Base-by-base conservation (phyloP, 2,888 invertebrate species). In the Plagodis pulveraria region DNA sequence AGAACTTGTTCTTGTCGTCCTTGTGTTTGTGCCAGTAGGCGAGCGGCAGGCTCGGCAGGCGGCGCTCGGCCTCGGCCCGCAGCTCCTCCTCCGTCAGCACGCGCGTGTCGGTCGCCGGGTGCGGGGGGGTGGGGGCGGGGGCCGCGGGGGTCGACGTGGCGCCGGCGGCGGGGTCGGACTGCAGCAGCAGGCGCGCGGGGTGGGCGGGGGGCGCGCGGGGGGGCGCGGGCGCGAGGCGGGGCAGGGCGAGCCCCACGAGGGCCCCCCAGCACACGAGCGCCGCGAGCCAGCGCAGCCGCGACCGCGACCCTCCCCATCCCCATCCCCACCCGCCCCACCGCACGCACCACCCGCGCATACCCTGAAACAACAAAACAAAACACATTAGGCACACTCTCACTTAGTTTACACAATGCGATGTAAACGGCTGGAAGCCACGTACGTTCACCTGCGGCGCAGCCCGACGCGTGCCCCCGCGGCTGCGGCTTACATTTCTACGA, bases 11-110 rank as follows among this genome's bases (percentile, higher is more conserved):
- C 84, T 96, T 96, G 80, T 96, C 96, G 80, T 96, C 95, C 79
- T 96, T 96, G 81, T 96, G 95, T 69, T 95, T 95, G 81, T 95
- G 96, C 97, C 97, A 98, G 85, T 97, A 97, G 58, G 95, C 95
- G 49, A 97, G 95, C 5, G 98, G 98, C 43, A 98, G 92, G 70
- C 96, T 97, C 6, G 98, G 97, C 78, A 97, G 94, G 42, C 96
- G 94, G 10, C 95, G 94, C 83, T 97, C 96, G 57, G 97, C 96
- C 78, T 97, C 96, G 58, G 94, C 95, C 52, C 96, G 95, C 67
- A 96, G 91, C 81, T 96, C 95, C 56, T 96, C 96, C 80, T 98
- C 97, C 52, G 94, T 93, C 56, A 86, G 83, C 62, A 84, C 83
- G 71, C 88, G 83, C 63, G 84, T 67, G 81, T 87, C 86, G 11